Evolutionary conservation across 1,140 invertebrate genomes (phyloP), one percentile per base, ranked within the genome.

Genomic region (Drosophila malerkotliana): DNA sequence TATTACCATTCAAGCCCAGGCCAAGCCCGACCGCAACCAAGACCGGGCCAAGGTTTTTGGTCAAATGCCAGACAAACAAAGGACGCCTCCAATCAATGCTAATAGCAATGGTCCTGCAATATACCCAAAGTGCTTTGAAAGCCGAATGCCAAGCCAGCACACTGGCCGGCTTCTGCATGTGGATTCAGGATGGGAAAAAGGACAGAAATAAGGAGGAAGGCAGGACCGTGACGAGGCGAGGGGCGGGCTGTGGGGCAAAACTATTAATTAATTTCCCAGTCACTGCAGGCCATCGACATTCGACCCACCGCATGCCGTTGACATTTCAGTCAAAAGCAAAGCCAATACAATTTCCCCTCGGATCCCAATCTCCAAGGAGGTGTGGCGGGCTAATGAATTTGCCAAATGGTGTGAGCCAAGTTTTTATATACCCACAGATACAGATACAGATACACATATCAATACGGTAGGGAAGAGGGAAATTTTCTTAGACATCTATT

Each of bases 241-340:
- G 51, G 24, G 54, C 44, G 77, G 56, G 75, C 69, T 72, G 21
- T 3, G 21, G 21, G 21, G 21, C 21, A 21, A 62, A 73, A 78
- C 83, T 87, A 87, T 87, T 87, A 87, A 87, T 87, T 87, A 87
- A 87, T 87, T 82, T 87, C 64, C 61, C 62, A 75, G 82, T 64
- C 74, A 82, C 77, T 81, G 77, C 60, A 77, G 82, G 73, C 57
- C 78, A 78, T 63, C 74, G 81, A 80, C 63, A 61, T 58, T 51
- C 56, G 48, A 53, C 24, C 47, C 18, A 57, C 68, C 77, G 52
- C 78, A 76, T 87, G 83, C 56, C 83, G 75, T 82, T 87, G 82
- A 87, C 83, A 87, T 87, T 64, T 62, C 58, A 76, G 78, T 87
- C 82, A 78, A 82, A 82, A 64, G 64, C 74, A 66, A 82, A 77